Evolutionary conservation across 2,113 vertebrate genomes (phyloP).

Genomic region (Dicaeum eximium): DNA sequence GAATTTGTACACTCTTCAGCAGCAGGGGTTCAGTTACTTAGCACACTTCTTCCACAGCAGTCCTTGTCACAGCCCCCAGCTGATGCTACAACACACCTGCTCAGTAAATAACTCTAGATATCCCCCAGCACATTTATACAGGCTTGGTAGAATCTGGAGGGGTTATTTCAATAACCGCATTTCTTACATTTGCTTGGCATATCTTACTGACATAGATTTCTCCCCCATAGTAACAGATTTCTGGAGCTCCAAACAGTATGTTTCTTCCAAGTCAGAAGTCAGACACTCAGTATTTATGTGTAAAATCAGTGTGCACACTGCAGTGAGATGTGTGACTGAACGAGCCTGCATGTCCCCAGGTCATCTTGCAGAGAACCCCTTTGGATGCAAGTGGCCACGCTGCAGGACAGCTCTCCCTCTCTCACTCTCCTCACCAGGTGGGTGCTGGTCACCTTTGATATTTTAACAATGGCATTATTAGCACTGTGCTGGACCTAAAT

Average conservation of each 20-base stretch:
- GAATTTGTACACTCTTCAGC: neutral
- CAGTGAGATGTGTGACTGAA: neutral
- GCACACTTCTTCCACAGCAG: neutral
- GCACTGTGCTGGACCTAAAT: neutral
- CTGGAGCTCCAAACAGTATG: neutral
- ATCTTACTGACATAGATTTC: neutral
- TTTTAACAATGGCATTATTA: neutral
- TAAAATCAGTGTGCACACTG: fast-evolving
- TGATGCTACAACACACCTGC: neutral
- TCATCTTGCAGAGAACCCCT: neutral
- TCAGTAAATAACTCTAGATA: neutral
- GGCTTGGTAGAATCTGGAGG: neutral
- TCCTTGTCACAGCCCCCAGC: neutral
- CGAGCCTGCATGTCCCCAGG: fast-evolving
- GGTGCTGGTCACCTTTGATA: neutral
- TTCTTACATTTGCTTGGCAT: neutral
- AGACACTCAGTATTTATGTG: neutral
- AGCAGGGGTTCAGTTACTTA: neutral
- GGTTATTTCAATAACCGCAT: neutral
- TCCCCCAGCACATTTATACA: neutral
- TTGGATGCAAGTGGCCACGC: fast-evolving
- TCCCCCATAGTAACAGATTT: neutral
- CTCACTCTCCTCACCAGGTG: neutral
- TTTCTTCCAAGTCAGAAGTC: neutral
- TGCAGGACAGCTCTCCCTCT: fast-evolving